Conservation (phyloP, 2,888 invertebrate genomes). For the Melolontha melolontha region DNA sequence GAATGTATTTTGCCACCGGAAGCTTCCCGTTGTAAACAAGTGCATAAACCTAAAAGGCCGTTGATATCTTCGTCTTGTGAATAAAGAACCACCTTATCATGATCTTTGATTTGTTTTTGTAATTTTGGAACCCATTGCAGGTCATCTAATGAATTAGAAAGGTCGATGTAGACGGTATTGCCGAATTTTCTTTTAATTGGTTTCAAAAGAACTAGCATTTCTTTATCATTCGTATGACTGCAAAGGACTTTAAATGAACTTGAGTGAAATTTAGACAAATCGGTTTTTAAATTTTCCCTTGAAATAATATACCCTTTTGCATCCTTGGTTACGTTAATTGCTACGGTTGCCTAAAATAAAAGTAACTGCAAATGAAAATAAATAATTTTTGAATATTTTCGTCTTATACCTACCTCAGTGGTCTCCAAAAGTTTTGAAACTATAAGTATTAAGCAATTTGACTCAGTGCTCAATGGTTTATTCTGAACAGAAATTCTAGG, state of each 20-base stretch:
- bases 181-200: not conserved
- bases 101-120: constrained; percentile 16
- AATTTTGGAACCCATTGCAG: constrained; percentile 25
- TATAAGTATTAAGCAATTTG: constrained; percentile 54
- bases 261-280: constrained; percentile 15
- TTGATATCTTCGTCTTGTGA: constrained; percentile 71
- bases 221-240: constrained; percentile 6
- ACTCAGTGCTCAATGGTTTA: constrained; percentile 67
- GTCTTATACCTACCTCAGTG: not conserved
- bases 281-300: constrained; percentile 29
- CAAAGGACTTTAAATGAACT: constrained; percentile 7
- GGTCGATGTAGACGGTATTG: not conserved
- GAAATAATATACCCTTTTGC: constrained; percentile 39
- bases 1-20: constrained; percentile 67
- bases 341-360: constrained; percentile 6
- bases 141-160: constrained; percentile 9
- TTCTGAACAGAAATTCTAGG: constrained; percentile 71
- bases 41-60: constrained; percentile 87
- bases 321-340: constrained; percentile 5
- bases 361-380: constrained; percentile 60
- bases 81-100: constrained; percentile 67
- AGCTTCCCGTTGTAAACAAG: constrained; percentile 82
- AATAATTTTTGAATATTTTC: constrained; percentile 56
- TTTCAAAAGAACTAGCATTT: constrained; percentile 39
- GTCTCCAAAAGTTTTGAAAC: constrained; percentile 41